Evolutionary conservation across 2,113 vertebrate species (phyloP), one percentile per base, ranked within the genome.

Genomic region (Sebastes fasciatus): DNA sequence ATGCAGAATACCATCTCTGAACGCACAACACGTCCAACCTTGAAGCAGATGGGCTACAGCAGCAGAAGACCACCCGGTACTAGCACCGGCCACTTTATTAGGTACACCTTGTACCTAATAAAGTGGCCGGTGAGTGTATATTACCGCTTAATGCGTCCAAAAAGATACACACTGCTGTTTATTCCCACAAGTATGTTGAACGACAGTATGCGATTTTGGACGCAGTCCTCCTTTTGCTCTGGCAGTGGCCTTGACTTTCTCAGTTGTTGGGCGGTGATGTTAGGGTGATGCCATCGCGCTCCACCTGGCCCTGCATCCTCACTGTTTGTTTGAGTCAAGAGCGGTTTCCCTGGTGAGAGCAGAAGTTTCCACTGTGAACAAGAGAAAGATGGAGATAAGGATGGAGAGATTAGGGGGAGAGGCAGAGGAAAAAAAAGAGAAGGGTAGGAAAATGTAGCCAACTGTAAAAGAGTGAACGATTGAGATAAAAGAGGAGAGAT

Each of bases 371-470:
- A 89, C 84, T 90, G 87, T 21, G 79, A 91, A 86, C 87, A 87
- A 85, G 63, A 82, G 75, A 73, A 80, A 88, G 90, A 93, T 90
- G 87, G 79, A 89, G 92, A 94, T 93, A 92, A 93, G 85, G 85
- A 84, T 77, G 81, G 80, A 86, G 82, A 90, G 93, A 94, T 85
- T 86, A 80, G 74, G 55, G 43, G 21, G 14, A 60, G 45, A 52
- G 54, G 67, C 19, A 23, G 80, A 65, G 49, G 58, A n/a, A 55
- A 74, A 26, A 88, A 78, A 80, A 69, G 19, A 21, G 45, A 79
- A 85, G 74, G 52, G 46, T 5, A 48, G 71, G 79, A 80, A 82
- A 87, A 91, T 81, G 92, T 81, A 85, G 88, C 85, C 79, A 60
- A 84, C 80, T 88, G 84, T 88, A 84, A 89, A 90, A 74, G 79